phyloP scores from a whole-genome alignment of 2,113 vertebrate species.

The Egretta garzetta region DNA sequence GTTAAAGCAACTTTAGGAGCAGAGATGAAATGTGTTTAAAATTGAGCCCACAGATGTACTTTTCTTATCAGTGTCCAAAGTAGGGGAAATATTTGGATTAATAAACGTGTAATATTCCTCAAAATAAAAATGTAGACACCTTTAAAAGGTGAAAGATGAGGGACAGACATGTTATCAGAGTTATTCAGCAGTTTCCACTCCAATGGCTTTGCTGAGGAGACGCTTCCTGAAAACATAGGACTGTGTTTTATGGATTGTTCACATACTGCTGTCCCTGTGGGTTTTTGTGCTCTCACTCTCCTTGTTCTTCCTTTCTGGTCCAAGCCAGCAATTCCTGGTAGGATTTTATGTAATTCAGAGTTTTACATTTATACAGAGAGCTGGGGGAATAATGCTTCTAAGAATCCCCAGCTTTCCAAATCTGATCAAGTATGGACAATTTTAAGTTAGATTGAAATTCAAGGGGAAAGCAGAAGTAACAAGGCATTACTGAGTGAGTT shows the following conservation, averaged over 20 bases:
- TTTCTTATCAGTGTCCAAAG: neutral
- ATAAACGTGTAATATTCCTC: neutral
- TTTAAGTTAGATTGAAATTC: neutral
- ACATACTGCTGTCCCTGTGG: neutral
- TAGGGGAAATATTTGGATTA: neutral
- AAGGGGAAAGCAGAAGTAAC: neutral
- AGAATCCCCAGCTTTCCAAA: neutral
- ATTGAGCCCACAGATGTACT: neutral
- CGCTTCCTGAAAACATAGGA: neutral
- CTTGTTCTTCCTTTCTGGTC: neutral
- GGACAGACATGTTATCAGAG: rapidly evolving
- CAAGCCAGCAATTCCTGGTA: neutral
- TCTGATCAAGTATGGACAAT: neutral
- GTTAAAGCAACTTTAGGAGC: neutral
- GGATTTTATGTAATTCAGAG: neutral
- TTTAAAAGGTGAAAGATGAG: neutral
- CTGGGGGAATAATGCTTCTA: neutral
- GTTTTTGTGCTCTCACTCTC: neutral
- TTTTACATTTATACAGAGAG: neutral
- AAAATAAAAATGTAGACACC: neutral
- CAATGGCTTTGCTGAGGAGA: neutral
- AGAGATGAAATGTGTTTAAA: neutral
- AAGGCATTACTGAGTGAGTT: neutral
- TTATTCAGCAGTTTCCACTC: neutral
- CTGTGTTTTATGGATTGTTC: neutral